phyloP scores from a whole-genome alignment of 2,113 vertebrate species.

The Ibidorhyncha struthersii region DNA sequence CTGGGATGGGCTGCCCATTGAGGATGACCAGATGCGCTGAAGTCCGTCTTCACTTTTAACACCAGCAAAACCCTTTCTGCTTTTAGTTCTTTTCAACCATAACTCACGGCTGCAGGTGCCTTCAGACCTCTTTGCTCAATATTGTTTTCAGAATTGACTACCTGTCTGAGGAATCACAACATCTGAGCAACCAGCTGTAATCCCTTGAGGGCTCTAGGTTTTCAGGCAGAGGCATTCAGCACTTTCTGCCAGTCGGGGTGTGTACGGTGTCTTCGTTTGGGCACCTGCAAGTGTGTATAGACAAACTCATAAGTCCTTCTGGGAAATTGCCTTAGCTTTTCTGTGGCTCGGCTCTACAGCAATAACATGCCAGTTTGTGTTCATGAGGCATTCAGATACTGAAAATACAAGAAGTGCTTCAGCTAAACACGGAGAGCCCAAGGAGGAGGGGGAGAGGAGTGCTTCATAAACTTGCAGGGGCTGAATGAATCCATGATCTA shows the following conservation, averaged over 20 bases:
- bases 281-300: neutral
- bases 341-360: neutral
- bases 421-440: neutral
- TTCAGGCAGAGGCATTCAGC: neutral
- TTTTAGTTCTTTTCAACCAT: neutral
- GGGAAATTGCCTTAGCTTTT: neutral
- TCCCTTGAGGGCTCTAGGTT: neutral
- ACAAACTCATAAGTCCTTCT: neutral
- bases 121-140: neutral
- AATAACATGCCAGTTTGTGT: neutral
- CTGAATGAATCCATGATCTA: neutral
- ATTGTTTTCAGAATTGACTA: neutral
- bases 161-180: neutral
- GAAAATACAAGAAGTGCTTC: neutral
- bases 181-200: neutral
- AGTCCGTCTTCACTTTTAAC: neutral
- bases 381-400: neutral
- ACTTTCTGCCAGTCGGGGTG: neutral
- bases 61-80: neutral
- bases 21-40: neutral
- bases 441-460: neutral
- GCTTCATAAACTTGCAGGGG: neutral
- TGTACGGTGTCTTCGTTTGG: neutral
- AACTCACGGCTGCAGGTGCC: neutral
- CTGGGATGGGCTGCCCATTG: accelerated